Evolutionary conservation across 2,113 vertebrate species (phyloP).

Genomic region (Dicaeum eximium): DNA sequence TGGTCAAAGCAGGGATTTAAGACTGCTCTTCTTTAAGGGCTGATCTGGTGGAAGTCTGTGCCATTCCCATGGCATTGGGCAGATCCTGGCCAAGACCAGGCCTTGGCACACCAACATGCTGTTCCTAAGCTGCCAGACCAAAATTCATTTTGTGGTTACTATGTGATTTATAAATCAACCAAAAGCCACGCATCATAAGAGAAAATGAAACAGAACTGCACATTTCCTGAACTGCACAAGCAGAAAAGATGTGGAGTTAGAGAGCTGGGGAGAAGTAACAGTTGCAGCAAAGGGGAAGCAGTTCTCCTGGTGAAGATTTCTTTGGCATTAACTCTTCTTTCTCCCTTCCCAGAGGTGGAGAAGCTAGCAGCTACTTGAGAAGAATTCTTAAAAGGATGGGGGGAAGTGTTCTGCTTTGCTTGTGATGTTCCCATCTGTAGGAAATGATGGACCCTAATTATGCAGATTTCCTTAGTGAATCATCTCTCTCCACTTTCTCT

Average conservation of each 20-base stretch:
- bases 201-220: neutral
- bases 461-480: conserved; percentile 52
- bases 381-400: conserved; percentile 16
- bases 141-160: neutral
- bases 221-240: neutral
- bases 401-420: neutral
- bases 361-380: conserved; percentile 31
- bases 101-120: neutral
- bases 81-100: neutral
- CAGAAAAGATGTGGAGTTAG: neutral
- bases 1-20: neutral
- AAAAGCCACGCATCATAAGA: neutral
- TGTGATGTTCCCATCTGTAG: conserved; percentile 39
- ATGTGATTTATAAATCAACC: neutral
- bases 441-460: conserved; percentile 60
- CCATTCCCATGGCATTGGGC: neutral
- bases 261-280: neutral
- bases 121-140: neutral
- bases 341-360: neutral
- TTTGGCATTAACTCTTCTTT: neutral
- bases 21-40: neutral
- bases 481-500: conserved; percentile 20
- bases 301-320: neutral
- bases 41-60: neutral
- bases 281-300: neutral